Percentiles rank a stretch among this genome's conserved stretches.
Conservation (phyloP, 2,888 invertebrate genomes). For the Odiellus spinosus region DNA sequence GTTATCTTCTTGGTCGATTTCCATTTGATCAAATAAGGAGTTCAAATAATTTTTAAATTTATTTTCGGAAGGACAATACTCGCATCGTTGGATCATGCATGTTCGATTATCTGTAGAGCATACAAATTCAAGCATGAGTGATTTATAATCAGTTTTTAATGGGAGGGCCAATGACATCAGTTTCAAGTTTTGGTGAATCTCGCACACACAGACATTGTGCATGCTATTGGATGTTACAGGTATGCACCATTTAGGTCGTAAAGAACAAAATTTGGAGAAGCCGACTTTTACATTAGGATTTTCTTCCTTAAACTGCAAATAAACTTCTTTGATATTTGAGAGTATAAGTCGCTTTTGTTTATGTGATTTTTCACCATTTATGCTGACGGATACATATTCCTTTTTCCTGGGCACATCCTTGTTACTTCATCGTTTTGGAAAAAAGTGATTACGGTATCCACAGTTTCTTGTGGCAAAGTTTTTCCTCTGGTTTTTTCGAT, state of each 20-base stretch:
- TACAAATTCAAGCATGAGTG: neutral
- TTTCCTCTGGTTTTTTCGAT: neutral
- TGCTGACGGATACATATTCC: neutral
- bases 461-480: neutral
- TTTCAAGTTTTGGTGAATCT: neutral
- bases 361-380: neutral
- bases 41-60: neutral
- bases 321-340: too few species aligned
- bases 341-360: conserved; percentile 1
- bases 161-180: neutral
- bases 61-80: neutral
- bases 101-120: neutral
- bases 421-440: neutral
- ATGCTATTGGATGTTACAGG: too few species aligned
- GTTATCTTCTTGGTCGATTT: neutral
- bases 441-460: neutral
- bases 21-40: neutral
- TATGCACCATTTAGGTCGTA: conserved; percentile 8
- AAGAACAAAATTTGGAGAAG: conserved; percentile 5
- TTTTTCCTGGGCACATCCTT: neutral
- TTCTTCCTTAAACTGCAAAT: conserved; percentile 1
- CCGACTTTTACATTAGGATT: conserved; percentile 3
- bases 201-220: neutral
- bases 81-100: neutral
- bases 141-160: neutral